Percentiles rank a stretch among this genome's conserved stretches.
These are phyloP conservation scores for Otolemur crassicaudatus DNA, from an alignment of 2,797 vertebrate genomes.

Conservation along the genomic window DNA sequence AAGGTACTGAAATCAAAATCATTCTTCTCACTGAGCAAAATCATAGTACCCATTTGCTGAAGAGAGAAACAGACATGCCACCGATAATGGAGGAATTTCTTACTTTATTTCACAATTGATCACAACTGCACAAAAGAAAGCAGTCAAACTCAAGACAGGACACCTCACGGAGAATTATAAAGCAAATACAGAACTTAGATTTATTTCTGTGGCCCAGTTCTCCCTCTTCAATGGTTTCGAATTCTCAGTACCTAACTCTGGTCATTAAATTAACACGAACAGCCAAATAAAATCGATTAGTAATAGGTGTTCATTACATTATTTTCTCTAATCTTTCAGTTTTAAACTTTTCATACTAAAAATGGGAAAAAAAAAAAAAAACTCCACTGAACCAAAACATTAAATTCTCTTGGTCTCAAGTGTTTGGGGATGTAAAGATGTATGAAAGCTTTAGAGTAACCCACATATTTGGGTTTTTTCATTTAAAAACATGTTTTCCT, in stretches of 20 bases:
- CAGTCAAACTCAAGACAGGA: not conserved
- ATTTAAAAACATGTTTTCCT: not conserved
- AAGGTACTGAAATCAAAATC: not conserved
- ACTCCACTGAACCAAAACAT: slow-evolving; percentile 1
- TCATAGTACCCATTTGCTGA: not conserved
- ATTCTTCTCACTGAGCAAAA: slow-evolving; percentile 33
- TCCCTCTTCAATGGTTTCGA: not conserved
- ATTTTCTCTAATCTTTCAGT: slow-evolving; percentile 7
- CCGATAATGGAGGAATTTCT: slow-evolving; percentile 16
- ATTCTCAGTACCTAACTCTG: not conserved
- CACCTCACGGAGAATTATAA: not conserved
- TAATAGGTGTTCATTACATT: not conserved
- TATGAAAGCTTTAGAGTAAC: slow-evolving; percentile 29
- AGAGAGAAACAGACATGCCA: not conserved
- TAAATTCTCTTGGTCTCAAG: not conserved
- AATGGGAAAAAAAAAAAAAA: not conserved
- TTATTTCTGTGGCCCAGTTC: not conserved
- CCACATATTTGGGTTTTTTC: not conserved
- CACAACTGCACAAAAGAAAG: not conserved
- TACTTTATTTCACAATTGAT: not conserved
- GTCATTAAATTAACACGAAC: not conserved
- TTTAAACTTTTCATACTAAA: slow-evolving; percentile 51
- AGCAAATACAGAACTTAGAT: not conserved
- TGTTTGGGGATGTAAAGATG: slow-evolving; percentile 16
- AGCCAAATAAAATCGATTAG: not conserved